phyloP scores from a whole-genome alignment of 2,888 invertebrate species.

The Hemaris fuciformis region DNA sequence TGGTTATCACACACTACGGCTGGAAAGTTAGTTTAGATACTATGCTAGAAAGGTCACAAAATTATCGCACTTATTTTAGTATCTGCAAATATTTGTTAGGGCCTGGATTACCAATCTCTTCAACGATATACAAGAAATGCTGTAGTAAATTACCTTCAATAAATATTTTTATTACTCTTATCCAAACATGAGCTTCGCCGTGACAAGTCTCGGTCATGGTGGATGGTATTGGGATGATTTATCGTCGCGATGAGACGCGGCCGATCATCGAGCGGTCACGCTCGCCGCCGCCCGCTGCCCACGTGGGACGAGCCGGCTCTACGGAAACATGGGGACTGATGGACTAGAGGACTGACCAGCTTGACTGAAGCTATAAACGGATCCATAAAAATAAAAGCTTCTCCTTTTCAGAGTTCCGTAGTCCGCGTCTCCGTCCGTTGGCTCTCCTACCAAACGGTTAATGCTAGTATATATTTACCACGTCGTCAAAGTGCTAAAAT shows the following conservation, averaged over 20 bases:
- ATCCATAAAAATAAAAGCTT: no score
- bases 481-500: no score
- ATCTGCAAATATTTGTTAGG: no score
- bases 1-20: no score
- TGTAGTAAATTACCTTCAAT: background rate
- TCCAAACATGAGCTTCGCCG: constrained; percentile 14
- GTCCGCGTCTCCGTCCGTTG: no score
- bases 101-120: no score
- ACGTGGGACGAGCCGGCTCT: constrained; percentile 21
- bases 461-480: no score
- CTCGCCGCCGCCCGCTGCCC: constrained; percentile 16
- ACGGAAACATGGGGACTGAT: background rate
- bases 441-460: no score
- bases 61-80: no score
- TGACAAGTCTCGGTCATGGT: constrained; percentile 20
- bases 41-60: no score
- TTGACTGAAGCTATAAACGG: background rate
- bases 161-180: background rate
- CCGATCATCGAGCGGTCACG: constrained; percentile 29
- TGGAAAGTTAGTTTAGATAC: no score
- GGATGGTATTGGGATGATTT: constrained; percentile 24
- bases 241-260: constrained; percentile 25
- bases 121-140: background rate
- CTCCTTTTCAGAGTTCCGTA: no score
- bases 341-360: background rate